A percentile compares a stretch with the other conserved stretches of the same genome.
These are phyloP conservation scores for Sceloporus tristichus DNA, from an alignment of 2,113 vertebrate genomes.

Conservation along the genomic window DNA sequence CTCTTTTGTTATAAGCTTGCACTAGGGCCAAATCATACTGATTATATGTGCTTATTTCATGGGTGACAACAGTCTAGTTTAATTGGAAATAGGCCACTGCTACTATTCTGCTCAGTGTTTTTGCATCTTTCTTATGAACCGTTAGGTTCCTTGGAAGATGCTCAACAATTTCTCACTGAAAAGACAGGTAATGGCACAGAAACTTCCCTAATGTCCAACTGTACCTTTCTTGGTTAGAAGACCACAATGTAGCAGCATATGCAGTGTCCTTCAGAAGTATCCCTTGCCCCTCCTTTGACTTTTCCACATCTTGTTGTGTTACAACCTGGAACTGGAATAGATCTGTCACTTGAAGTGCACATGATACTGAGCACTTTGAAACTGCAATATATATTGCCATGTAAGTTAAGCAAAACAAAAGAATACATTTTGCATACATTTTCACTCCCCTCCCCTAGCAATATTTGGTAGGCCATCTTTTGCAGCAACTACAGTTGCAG, in stretches of 20 bases:
- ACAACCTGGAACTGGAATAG: too few relatives aligned
- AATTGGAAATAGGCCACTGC: not conserved
- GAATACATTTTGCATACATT: too few relatives aligned
- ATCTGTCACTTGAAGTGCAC: too few relatives aligned
- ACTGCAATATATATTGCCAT: too few relatives aligned
- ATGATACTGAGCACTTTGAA: too few relatives aligned
- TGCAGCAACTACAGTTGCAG: too few relatives aligned
- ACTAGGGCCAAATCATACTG: not conserved
- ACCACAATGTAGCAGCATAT: too few relatives aligned
- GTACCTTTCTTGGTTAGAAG: not conserved
- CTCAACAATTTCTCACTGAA: not conserved
- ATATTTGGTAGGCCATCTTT: too few relatives aligned
- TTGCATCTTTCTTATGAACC: not conserved
- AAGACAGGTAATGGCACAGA: not conserved
- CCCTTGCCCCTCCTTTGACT: not conserved
- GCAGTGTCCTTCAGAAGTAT: not conserved
- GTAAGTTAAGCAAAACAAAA: too few relatives aligned
- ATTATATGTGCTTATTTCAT: not conserved
- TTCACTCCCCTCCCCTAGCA: too few relatives aligned
- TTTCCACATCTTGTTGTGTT: too few relatives aligned
- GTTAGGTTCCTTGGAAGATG: not conserved
- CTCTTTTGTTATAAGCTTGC: conserved; percentile 14
- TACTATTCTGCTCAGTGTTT: not conserved
- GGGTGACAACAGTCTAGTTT: not conserved
- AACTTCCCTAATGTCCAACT: not conserved